These are phyloP conservation scores for Rhingia campestris DNA, from an alignment of 2,888 invertebrate species.

Conservation along the genomic window DNA sequence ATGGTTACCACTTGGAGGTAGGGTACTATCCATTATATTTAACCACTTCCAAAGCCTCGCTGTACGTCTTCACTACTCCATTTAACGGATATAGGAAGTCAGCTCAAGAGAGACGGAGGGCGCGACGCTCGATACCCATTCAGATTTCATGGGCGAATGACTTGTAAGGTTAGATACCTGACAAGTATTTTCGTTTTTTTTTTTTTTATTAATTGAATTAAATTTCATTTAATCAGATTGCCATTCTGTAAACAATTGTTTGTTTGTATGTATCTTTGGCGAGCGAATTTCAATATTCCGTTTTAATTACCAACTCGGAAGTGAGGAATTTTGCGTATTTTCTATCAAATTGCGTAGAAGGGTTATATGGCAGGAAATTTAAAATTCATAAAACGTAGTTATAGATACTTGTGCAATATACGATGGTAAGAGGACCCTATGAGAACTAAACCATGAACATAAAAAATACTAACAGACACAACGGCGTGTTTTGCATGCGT, in stretches of 20 bases:
- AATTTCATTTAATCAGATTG: background rate
- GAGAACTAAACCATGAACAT: conserved; percentile 28
- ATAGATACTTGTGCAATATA: background rate
- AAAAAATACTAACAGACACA: conserved; percentile 56
- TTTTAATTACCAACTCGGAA: conserved; percentile 9
- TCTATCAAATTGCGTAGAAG: conserved; percentile 26
- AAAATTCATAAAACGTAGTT: conserved; percentile 7
- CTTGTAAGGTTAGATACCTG: conserved; percentile 2
- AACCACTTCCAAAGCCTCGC: background rate
- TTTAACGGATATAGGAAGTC: conserved; percentile 12
- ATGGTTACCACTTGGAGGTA: too few relatives aligned
- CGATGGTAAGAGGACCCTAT: conserved; percentile 49
- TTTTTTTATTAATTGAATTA: conserved; percentile 25
- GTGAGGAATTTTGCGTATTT: background rate
- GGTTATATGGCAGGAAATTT: conserved; percentile 12
- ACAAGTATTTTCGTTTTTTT: background rate
- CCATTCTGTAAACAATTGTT: background rate
- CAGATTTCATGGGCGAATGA: conserved; percentile 28
- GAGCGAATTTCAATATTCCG: conserved; percentile 5
- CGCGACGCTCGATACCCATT: background rate
- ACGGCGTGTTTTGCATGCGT: conserved; percentile 58
- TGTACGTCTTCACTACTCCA: background rate
- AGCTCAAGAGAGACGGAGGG: background rate
- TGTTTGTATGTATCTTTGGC: background rate
- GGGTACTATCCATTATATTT: background rate